Percentiles rank a stretch among this genome's conserved stretches.
Conservation (phyloP, 2,113 vertebrate genomes). For the Galeopterus variegatus region DNA sequence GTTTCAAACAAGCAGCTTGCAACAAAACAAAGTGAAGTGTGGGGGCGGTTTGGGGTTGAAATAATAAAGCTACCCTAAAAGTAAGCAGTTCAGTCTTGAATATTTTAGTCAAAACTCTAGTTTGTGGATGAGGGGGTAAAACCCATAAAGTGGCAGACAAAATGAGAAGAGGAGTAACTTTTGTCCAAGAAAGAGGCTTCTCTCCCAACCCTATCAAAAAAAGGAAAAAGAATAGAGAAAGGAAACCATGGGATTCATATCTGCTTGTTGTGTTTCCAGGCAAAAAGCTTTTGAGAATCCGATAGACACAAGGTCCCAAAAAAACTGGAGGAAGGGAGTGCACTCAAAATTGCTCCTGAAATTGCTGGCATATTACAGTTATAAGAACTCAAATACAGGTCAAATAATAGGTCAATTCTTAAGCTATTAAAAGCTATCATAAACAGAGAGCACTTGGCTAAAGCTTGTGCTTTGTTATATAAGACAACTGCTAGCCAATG, state of each 20-base stretch:
- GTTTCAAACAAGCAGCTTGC: conserved; percentile 14
- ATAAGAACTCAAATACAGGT: neutral
- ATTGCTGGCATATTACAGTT: neutral
- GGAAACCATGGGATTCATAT: neutral
- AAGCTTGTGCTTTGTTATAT: neutral
- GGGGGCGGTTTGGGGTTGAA: neutral
- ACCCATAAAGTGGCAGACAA: neutral
- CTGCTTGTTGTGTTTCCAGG: neutral
- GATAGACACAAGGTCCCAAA: neutral
- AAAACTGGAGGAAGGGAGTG: neutral
- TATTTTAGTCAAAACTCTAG: neutral
- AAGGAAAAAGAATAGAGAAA: neutral
- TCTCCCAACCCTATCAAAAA: neutral
- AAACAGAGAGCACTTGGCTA: neutral
- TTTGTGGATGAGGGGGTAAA: neutral
- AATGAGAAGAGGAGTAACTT: neutral
- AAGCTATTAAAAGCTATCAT: conserved; percentile 27
- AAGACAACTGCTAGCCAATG: neutral
- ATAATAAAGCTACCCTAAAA: neutral
- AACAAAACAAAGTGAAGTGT: neutral
- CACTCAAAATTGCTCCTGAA: neutral
- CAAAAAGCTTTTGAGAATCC: conserved; percentile 21
- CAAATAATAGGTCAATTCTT: neutral
- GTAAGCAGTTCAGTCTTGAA: neutral
- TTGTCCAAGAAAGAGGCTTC: neutral